phyloP scores from a whole-genome alignment of 37 sponge, comb jelly and placozoan genomes.

The Chondrosia reniformis region DNA sequence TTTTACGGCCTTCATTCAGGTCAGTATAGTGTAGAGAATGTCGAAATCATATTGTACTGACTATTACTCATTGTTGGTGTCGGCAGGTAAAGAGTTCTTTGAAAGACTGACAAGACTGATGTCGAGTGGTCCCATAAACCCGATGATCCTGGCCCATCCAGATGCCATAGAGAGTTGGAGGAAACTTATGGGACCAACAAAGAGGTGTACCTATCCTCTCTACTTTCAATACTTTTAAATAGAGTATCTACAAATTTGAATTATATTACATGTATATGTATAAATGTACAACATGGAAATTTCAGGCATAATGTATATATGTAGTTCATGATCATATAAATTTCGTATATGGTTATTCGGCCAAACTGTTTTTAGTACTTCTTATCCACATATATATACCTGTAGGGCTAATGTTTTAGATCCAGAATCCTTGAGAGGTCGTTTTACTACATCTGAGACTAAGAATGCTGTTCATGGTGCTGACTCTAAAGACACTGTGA shows the following conservation, averaged over 20 bases:
- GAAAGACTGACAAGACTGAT: slow-evolving; percentile 45
- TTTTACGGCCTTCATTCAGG: slow-evolving; percentile 63
- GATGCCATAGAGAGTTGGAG: slow-evolving; percentile 65
- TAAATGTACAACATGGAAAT: no score
- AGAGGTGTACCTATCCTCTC: slow-evolving; percentile 24
- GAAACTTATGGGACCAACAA: slow-evolving; percentile 79
- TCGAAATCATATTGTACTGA: neutral
- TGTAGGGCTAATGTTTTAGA: slow-evolving; percentile 33
- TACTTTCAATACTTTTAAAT: no score
- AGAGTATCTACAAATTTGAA: no score
- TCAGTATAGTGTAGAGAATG: slow-evolving; percentile 8
- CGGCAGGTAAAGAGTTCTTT: slow-evolving; percentile 65
- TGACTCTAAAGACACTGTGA: slow-evolving; percentile 41
- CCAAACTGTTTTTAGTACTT: no score
- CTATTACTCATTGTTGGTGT: neutral
- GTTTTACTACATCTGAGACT: slow-evolving; percentile 70
- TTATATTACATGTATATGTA: no score
- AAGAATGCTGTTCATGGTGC: slow-evolving; percentile 73
- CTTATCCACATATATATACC: no score
- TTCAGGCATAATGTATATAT: no score
- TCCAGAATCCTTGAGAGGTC: slow-evolving; percentile 53
- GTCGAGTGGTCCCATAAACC: slow-evolving; percentile 43
- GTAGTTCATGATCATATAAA: no score
- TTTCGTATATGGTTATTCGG: no score
- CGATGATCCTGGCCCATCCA: slow-evolving; percentile 56